Evolutionary conservation across 1,140 invertebrate genomes (phyloP).

Genomic region (Drosophila miranda): DNA sequence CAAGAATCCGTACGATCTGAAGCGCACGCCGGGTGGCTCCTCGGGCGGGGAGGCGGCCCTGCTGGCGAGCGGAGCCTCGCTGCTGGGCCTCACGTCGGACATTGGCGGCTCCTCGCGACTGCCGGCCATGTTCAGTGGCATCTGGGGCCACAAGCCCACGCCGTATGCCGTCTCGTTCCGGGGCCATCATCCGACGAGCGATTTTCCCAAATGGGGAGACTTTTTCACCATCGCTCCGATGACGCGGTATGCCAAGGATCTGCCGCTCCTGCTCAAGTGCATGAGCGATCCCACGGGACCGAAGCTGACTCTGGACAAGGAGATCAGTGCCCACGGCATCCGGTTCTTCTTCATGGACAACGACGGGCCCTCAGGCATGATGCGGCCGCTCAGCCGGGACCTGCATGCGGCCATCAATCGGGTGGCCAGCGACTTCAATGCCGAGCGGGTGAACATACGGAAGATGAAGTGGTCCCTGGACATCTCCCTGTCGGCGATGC

Average conservation of each 20-base stretch:
- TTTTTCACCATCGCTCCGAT: constrained; percentile 91
- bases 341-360: constrained; percentile 91
- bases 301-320: constrained; percentile 86
- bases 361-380: constrained; percentile 86
- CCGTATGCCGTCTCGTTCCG: constrained; percentile 85
- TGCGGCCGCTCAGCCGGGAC: constrained; percentile 86
- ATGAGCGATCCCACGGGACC: constrained; percentile 84
- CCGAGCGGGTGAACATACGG: constrained; percentile 84
- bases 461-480: constrained; percentile 86
- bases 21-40: constrained; percentile 89
- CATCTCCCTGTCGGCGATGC: constrained; percentile 84
- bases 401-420: constrained; percentile 87
- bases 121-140: constrained; percentile 92
- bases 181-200: constrained; percentile 84
- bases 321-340: constrained; percentile 86
- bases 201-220: constrained; percentile 84
- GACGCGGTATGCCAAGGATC: constrained; percentile 91
- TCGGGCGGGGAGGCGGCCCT: constrained; percentile 90
- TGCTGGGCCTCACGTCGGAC: constrained; percentile 92
- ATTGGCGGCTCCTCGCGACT: constrained; percentile 92
- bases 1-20: constrained; percentile 93
- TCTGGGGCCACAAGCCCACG: constrained; percentile 92
- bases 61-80: constrained; percentile 88
- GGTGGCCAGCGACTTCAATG: constrained; percentile 86
- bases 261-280: constrained; percentile 88